Evolutionary conservation across 2,113 vertebrate species (phyloP), one percentile per base, ranked within the genome.

Genomic region (Nannobrachium achirus): DNA sequence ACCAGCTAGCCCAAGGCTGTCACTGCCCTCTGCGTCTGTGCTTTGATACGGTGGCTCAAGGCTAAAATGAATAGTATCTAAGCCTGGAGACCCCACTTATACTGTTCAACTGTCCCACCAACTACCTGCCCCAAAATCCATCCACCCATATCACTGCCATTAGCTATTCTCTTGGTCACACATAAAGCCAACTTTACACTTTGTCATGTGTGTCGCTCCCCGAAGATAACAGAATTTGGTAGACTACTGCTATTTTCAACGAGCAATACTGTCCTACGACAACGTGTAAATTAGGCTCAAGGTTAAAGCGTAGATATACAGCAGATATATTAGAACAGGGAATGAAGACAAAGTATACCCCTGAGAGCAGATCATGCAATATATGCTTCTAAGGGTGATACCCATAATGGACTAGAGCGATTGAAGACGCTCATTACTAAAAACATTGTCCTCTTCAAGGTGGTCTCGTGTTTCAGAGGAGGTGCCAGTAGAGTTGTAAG

Each of bases 21-120:
- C 89, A 89, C 91, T 90, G 88, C 86, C 88, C 86, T 86, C 80
- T 56, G 62, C 86, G 72, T 86, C 40, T 75, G 86, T 85, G 82
- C 88, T 85, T 86, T 82, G 66, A 84, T 86, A 82, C 82, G 63
- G 75, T 20, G 52, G 71, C 75, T 80, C 61, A 9, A 64, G 82
- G 83, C 61, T 81, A 49, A 82, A 79, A 67, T 18, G 20, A 53
- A 56, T 25, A 0, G 19, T 61, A 19, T 70, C 84, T 79, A 63
- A 67, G 39, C 63, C 72, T 48, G 63, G 75, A 64, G 75, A 64
- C 57, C 57, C 69, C 46, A 57, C 67, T 69, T 65, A 20, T 75
- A 74, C 56, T 42, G 63, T 77, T 72, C 68, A 33, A 33, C 25
- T 33, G 25, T 33, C 25, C 25, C 25, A 33, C 25, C 25, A 33